Percentiles rank a stretch among this genome's conserved stretches.
These are phyloP conservation scores for Zelleria hepariella DNA, from an alignment of 2,888 invertebrate species.

Conservation along the genomic window DNA sequence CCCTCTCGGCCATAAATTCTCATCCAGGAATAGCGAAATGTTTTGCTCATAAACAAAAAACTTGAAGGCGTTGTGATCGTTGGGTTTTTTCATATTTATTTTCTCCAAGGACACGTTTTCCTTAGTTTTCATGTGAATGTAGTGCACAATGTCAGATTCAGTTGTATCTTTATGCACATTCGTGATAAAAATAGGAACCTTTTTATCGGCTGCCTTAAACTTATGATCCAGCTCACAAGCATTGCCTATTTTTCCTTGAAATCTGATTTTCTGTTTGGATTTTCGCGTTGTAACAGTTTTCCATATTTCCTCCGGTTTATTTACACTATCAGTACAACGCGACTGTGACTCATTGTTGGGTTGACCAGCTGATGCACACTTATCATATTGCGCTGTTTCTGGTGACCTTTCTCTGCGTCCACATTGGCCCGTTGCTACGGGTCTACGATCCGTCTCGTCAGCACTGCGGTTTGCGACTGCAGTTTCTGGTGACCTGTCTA, in stretches of 20 bases:
- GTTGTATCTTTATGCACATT: conserved; percentile 2
- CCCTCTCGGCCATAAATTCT: background rate
- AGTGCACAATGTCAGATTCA: background rate
- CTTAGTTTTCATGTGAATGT: background rate
- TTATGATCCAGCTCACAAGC: background rate
- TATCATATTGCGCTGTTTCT: no score
- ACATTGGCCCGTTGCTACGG: no score
- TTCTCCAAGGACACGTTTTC: background rate
- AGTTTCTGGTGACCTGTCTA: no score
- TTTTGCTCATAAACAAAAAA: background rate
- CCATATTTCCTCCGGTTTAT: background rate
- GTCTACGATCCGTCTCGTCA: no score
- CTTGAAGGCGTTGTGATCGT: background rate
- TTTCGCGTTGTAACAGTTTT: background rate
- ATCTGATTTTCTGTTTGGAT: background rate
- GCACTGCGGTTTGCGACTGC: no score
- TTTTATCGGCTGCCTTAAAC: background rate
- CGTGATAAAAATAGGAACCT: conserved; percentile 3
- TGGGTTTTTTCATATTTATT: background rate
- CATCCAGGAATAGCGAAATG: background rate
- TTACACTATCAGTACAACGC: no score
- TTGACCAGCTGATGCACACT: no score
- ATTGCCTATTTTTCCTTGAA: background rate
- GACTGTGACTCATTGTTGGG: no score
- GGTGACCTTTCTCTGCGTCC: no score